A percentile compares a stretch with the other conserved stretches of the same genome.
Conservation (phyloP, 1,140 invertebrate genomes). For the Scaptomyza hsui region DNA sequence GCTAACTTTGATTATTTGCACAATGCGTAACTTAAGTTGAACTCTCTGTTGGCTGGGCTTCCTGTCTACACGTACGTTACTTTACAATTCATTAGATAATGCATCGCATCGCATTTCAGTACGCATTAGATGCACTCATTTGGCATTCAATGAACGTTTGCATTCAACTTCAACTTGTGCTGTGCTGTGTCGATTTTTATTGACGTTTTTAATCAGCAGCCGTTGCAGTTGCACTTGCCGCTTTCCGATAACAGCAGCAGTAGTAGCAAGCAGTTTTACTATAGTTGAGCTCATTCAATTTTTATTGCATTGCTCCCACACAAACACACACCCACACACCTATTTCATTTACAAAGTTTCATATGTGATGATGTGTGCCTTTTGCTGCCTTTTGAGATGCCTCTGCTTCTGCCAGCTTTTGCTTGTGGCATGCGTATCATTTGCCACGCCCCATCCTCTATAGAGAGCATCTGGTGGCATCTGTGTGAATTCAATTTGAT, state of each 20-base stretch:
- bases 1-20: conserved; percentile 21
- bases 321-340: conserved; percentile 38
- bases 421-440: conserved; percentile 26
- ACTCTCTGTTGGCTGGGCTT: conserved; percentile 1
- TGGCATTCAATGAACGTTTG: conserved; percentile 69
- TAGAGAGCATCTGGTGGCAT: conserved; percentile 25
- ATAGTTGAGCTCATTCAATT: conserved; percentile 67
- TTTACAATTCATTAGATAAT: conserved; percentile 39
- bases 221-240: conserved; percentile 24
- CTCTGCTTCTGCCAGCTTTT: conserved; percentile 7
- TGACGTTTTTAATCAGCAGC: conserved; percentile 80
- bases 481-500: conserved; percentile 82
- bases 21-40: conserved; percentile 6
- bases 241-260: conserved; percentile 4
- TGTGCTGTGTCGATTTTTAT: conserved; percentile 73
- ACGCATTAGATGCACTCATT: conserved; percentile 72
- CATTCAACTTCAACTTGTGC: conserved; percentile 73
- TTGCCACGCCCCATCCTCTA: background rate
- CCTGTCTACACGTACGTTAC: background rate
- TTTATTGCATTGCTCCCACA: conserved; percentile 68
- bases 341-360: conserved; percentile 82
- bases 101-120: conserved; percentile 63
- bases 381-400: conserved; percentile 46
- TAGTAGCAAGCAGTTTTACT: conserved; percentile 54
- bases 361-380: conserved; percentile 70